phyloP scores from a whole-genome alignment of 2,797 vertebrate genomes.

The Sternarchorhynchus goeldii region DNA sequence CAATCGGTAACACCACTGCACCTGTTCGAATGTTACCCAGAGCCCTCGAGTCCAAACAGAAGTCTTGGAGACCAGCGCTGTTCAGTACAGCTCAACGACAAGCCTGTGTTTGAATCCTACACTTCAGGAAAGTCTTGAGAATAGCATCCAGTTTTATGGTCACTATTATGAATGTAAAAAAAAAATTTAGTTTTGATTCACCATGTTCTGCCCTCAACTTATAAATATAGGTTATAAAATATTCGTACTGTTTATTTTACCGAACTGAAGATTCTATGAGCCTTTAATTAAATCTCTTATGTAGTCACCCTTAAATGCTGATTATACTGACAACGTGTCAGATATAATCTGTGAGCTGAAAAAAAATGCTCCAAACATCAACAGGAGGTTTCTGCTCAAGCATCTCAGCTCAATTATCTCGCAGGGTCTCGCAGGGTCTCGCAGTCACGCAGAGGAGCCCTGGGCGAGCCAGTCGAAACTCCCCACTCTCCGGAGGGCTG shows the following conservation, averaged over 20 bases:
- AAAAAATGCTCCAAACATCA: conserved; percentile 4
- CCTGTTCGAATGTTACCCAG: conserved; percentile 83
- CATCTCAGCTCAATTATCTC: not conserved
- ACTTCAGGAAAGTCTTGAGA: not conserved
- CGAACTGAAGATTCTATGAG: not conserved
- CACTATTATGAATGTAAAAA: not conserved
- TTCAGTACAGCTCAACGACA: conserved; percentile 25
- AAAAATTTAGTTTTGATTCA: not conserved
- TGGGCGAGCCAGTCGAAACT: too few species aligned
- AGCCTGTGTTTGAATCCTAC: not conserved
- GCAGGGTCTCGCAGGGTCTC: not conserved
- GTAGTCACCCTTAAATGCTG: conserved; percentile 27
- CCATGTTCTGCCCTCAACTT: not conserved
- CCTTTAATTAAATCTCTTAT: conserved; percentile 27
- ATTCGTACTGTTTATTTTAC: conserved; percentile 22
- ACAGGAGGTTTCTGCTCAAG: not conserved
- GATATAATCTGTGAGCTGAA: conserved; percentile 21
- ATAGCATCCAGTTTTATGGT: not conserved
- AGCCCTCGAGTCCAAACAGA: conserved; percentile 61
- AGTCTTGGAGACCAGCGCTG: conserved; percentile 2
- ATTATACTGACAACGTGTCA: conserved; percentile 31
- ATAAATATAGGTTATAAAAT: not conserved
- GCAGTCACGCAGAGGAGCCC: not conserved
- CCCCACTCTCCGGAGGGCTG: too few species aligned
- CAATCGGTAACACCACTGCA: conserved; percentile 74